Base-by-base conservation (phyloP, 2,797 vertebrate genomes). In the Anableps anableps region DNA sequence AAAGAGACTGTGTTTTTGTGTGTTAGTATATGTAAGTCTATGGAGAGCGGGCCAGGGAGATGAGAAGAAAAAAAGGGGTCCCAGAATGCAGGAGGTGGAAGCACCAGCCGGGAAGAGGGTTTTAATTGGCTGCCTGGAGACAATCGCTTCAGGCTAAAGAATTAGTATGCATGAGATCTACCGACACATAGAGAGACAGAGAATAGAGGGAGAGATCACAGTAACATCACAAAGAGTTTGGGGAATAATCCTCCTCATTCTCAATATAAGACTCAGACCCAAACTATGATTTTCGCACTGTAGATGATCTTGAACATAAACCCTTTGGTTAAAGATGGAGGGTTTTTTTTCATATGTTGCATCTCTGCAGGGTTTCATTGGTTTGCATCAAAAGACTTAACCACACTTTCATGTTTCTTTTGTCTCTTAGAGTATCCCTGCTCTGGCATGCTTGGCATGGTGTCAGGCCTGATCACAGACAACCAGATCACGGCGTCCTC, bases 381-480 rank as follows among this genome's bases (percentile, higher is more conserved):
- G 29, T 79, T 77, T 72, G n/a, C 9, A 73, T 86, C 36, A 87
- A 50, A 41, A 88, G 82, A 64, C 36, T 74, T 85, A 48, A 86
- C 17, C 75, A 38, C 41, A 14, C 29, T 72, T 73, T 55, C 19
- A 62, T 50, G 75, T 86, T 7, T 62, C 1, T 77, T 81, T 71
- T 80, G 55, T 90, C 36, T 82, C 60, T 72, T 89, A 99, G 99
- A 99, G 94, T 99, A 98, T 83, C 98, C 97, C 1, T 99, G 99
- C 83, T 99, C 97, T 23, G 98, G 98, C 88, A 99, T 99, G 98
- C 80, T 99, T 92, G 99, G 99, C 29, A 98, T 99, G 97, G 97
- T 99, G 29, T 99, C 99, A 8, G 99, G 99, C 43, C 95, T 99
- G 80, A 99, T 99, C 93, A 93, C 97, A 0, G 99, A 99, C 92